A percentile compares a stretch with the other conserved stretches of the same genome.
Conservation (phyloP, 2,888 invertebrate species). For the Altica lythri region DNA sequence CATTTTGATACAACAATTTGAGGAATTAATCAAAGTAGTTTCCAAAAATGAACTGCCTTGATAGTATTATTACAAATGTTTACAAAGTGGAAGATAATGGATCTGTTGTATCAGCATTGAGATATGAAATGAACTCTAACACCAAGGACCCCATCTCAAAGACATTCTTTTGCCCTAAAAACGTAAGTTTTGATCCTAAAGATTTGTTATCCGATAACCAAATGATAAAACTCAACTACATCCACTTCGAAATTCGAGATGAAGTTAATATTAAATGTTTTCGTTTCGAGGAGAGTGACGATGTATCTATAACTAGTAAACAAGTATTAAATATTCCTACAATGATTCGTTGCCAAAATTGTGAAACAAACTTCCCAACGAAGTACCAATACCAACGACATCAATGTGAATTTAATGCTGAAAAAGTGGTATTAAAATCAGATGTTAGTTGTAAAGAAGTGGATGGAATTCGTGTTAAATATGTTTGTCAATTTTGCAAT, state of each 20-base stretch:
- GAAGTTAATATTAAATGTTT: slow-evolving; percentile 23
- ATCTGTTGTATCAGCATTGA: slow-evolving; percentile 39
- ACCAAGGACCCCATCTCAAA: slow-evolving; percentile 46
- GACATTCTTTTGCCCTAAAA: slow-evolving; percentile 39
- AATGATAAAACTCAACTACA: slow-evolving; percentile 29
- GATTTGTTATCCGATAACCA: slow-evolving; percentile 25
- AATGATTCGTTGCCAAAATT: slow-evolving; percentile 57
- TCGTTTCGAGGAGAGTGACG: slow-evolving; percentile 25
- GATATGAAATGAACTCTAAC: slow-evolving; percentile 46
- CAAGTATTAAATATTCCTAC: slow-evolving; percentile 43
- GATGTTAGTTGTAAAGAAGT: slow-evolving; percentile 51
- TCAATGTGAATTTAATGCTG: slow-evolving; percentile 57
- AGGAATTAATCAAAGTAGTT: slow-evolving; percentile 48
- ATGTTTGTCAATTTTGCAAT: slow-evolving; percentile 53
- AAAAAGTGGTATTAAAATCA: slow-evolving; percentile 55
- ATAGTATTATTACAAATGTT: slow-evolving; percentile 49
- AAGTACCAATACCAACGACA: slow-evolving; percentile 58
- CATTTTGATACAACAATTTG: slow-evolving; percentile 47
- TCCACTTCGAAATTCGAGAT: slow-evolving; percentile 25
- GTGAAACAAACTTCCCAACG: slow-evolving; percentile 57
- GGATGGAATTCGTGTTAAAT: slow-evolving; percentile 51
- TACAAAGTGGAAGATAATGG: slow-evolving; percentile 46
- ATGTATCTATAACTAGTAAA: slow-evolving; percentile 3
- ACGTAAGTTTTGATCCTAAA: slow-evolving; percentile 32
- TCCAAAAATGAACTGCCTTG: slow-evolving; percentile 46